Evolutionary conservation across 1,140 invertebrate genomes (phyloP).

Genomic region (Drosophila ercepeae): DNA sequence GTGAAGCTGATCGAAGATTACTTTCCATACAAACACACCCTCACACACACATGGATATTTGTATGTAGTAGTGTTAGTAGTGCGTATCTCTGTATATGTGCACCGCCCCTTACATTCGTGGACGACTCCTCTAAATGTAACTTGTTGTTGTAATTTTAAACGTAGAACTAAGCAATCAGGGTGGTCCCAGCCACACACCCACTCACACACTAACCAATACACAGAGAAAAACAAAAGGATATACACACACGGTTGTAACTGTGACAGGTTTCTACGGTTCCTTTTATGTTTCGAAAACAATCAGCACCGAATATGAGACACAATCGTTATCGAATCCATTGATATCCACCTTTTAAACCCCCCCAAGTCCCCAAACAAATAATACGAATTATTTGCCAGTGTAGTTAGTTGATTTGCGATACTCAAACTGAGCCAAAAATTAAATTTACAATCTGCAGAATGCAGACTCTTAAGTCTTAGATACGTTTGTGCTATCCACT

Average conservation of each 20-base stretch:
- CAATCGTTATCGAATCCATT: slow-evolving; percentile 56
- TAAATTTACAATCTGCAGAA: slow-evolving; percentile 47
- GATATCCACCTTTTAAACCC: slow-evolving; percentile 16
- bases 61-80: slow-evolving; percentile 71
- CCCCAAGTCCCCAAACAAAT: not conserved
- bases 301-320: slow-evolving; percentile 54
- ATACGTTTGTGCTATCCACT: slow-evolving; percentile 48
- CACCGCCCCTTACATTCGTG: slow-evolving; percentile 43
- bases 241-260: slow-evolving; percentile 66
- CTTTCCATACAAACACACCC: not conserved
- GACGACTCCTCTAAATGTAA: slow-evolving; percentile 74
- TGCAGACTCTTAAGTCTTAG: slow-evolving; percentile 49
- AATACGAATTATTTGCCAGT: slow-evolving; percentile 35
- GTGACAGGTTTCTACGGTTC: slow-evolving; percentile 74
- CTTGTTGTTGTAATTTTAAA: slow-evolving; percentile 78
- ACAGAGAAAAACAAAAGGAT: not conserved
- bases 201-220: slow-evolving; percentile 19
- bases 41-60: slow-evolving; percentile 66
- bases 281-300: slow-evolving; percentile 66
- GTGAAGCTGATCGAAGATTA: not conserved
- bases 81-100: slow-evolving; percentile 52
- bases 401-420: slow-evolving; percentile 65
- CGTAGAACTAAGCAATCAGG: slow-evolving; percentile 67
- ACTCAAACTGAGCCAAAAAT: slow-evolving; percentile 80
- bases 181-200: slow-evolving; percentile 30